Conservation (phyloP, 2,888 invertebrate genomes). For the Dolichopus griseipennis region DNA sequence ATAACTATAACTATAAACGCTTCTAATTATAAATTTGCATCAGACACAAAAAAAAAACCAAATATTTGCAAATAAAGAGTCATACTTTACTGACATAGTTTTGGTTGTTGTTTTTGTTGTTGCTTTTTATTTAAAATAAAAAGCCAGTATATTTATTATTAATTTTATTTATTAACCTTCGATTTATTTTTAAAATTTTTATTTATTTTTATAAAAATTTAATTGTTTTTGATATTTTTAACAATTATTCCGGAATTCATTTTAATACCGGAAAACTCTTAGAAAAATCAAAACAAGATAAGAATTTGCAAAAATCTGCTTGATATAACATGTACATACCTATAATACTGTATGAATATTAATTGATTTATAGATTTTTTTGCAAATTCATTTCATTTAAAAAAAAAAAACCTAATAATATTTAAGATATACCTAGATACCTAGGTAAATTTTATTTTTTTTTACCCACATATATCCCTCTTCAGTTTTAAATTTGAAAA, state of each 20-base stretch:
- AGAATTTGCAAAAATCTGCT: neutral
- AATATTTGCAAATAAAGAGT: too few relatives aligned
- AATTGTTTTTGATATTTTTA: neutral
- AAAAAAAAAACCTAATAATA: too few relatives aligned
- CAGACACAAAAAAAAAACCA: too few relatives aligned
- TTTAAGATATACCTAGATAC: too few relatives aligned
- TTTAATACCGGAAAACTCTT: neutral
- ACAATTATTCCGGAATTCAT: neutral
- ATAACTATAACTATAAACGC: too few relatives aligned
- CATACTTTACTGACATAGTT: too few relatives aligned
- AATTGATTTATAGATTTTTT: neutral
- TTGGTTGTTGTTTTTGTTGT: too few relatives aligned
- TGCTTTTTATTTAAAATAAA: too few relatives aligned
- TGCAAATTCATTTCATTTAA: neutral
- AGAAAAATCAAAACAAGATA: neutral
- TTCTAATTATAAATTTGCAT: too few relatives aligned
- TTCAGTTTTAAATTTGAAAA: neutral
- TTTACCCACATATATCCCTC: neutral
- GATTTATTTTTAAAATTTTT: neutral
- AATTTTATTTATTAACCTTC: neutral
- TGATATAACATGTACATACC: neutral
- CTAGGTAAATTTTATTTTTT: neutral
- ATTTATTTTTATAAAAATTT: neutral
- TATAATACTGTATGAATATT: neutral
- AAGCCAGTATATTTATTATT: too few relatives aligned